These are phyloP conservation scores for Drosophila mercatorum DNA, from an alignment of 2,888 invertebrate genomes.

Conservation along the genomic window DNA sequence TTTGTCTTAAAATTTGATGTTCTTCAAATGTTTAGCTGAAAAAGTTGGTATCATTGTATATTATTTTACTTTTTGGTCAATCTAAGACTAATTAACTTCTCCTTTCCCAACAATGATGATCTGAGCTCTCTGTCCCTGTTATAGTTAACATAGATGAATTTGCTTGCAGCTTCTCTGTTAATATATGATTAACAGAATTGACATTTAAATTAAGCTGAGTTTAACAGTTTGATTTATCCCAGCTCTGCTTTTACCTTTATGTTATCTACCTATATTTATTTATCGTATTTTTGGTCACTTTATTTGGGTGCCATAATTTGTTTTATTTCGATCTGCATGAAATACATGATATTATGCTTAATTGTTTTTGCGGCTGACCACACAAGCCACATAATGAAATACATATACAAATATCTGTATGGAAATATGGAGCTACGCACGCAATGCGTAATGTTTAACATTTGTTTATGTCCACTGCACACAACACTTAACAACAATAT, in stretches of 20 bases:
- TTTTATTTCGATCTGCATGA: slow-evolving; percentile 12
- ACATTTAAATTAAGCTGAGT: not conserved
- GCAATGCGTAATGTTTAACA: not conserved
- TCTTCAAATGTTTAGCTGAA: not conserved
- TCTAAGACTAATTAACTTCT: too few relatives aligned
- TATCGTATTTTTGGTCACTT: not conserved
- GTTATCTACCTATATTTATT: not conserved
- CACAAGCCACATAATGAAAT: slow-evolving; percentile 16
- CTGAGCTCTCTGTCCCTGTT: too few relatives aligned
- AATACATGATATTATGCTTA: slow-evolving; percentile 11
- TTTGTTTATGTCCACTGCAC: not conserved
- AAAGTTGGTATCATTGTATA: not conserved
- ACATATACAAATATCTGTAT: slow-evolving; percentile 1
- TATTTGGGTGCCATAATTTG: slow-evolving; percentile 1
- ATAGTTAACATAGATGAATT: too few relatives aligned
- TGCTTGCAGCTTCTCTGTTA: too few relatives aligned
- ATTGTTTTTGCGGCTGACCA: slow-evolving; percentile 25
- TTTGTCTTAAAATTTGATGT: not conserved
- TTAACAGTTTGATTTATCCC: too few relatives aligned
- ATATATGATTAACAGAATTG: not conserved
- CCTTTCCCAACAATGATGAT: too few relatives aligned
- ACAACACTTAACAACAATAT: slow-evolving; percentile 17
- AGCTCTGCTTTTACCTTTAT: not conserved
- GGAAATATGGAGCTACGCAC: not conserved
- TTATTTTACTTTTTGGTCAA: not conserved